These are phyloP conservation scores for Phenganax marumi DNA, from an alignment of 92 coral and sea anemone genomes.

Conservation along the genomic window DNA sequence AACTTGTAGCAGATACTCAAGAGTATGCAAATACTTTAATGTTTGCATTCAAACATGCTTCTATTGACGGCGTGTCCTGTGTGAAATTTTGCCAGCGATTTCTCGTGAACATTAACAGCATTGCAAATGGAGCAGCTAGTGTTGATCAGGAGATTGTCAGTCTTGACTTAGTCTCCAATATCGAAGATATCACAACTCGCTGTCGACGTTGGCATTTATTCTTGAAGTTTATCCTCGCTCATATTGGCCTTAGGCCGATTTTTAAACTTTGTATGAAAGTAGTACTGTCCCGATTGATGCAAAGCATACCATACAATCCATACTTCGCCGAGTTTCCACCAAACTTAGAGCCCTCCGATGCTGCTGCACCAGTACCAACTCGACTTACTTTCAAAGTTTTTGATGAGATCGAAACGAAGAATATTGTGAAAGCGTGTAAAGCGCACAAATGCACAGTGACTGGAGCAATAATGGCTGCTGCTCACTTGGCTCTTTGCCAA, in stretches of 20 bases:
- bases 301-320: not conserved
- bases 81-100: slow-evolving; percentile 26
- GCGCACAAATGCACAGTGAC: slow-evolving; percentile 5
- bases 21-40: slow-evolving; percentile 19
- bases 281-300: not conserved
- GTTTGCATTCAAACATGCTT: slow-evolving; percentile 8
- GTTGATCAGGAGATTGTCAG: slow-evolving; percentile 5
- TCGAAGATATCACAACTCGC: not conserved
- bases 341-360: not conserved
- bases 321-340: slow-evolving; percentile 14
- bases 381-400: slow-evolving; percentile 4
- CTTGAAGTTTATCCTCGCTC: not conserved
- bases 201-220: slow-evolving; percentile 1
- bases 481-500: slow-evolving; percentile 14
- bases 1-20: not conserved
- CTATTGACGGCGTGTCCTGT: slow-evolving; percentile 20
- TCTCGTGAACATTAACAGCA: not conserved
- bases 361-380: not conserved
- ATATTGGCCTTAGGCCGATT: slow-evolving; percentile 1
- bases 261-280: not conserved
- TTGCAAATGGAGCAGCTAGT: not conserved
- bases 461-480: slow-evolving; percentile 31
- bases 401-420: slow-evolving; percentile 8
- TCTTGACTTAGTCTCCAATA: not conserved
- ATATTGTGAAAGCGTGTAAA: slow-evolving; percentile 21